Evolutionary conservation across 2,113 vertebrate species (phyloP).

Genomic region (Macrotis lagotis): DNA sequence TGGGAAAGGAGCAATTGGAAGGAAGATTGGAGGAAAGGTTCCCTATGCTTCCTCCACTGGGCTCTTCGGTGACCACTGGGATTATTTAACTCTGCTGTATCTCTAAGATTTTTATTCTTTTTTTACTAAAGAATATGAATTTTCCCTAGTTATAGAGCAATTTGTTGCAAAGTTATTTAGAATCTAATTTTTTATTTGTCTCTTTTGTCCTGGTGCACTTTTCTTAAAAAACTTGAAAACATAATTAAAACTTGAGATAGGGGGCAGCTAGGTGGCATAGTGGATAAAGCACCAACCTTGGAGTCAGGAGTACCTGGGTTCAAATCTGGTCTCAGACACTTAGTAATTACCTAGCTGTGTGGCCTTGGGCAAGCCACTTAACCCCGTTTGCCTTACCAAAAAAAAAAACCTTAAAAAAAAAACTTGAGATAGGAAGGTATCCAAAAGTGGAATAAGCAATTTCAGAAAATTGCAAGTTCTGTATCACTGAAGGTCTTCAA

Average conservation of each 20-base stretch:
- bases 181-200: neutral
- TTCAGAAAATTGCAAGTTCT: neutral
- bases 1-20: neutral
- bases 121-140: neutral
- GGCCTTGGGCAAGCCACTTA: no score
- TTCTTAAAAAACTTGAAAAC: neutral
- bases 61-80: neutral
- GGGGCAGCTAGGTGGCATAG: no score
- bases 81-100: neutral
- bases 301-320: no score
- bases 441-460: neutral
- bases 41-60: neutral
- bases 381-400: no score
- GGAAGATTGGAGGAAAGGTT: neutral
- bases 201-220: neutral
- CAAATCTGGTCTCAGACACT: no score
- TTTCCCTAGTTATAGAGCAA: neutral
- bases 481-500: neutral
- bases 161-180: neutral
- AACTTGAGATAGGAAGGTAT: neutral
- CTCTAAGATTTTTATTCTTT: neutral
- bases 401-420: no score
- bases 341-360: no score
- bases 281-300: no score
- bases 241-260: neutral